Evolutionary conservation across 2,888 invertebrate species (phyloP).

Genomic region (Monoplex corrugatus): DNA sequence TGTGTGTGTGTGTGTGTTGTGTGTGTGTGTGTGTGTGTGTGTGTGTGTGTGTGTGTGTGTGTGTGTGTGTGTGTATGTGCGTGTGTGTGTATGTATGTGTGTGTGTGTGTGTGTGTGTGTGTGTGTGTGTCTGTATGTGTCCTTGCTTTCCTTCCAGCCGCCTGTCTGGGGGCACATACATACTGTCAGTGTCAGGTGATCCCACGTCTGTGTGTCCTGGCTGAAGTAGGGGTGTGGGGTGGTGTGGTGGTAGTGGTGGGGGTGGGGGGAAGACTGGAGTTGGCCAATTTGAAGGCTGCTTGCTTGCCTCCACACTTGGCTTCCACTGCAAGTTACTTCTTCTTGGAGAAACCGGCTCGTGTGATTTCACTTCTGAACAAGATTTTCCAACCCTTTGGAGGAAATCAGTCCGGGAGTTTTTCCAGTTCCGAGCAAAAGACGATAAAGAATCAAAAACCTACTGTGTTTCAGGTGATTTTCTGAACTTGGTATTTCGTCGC

Average conservation of each 20-base stretch:
- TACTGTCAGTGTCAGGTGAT: background rate
- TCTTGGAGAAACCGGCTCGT: background rate
- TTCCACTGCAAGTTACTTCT: background rate
- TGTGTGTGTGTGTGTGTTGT: background rate
- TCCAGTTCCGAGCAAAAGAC: too few species aligned
- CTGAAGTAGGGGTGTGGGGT: too few species aligned
- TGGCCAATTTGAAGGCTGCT: background rate
- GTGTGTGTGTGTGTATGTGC: background rate
- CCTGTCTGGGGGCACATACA: background rate
- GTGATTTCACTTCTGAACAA: background rate
- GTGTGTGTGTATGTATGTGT: background rate
- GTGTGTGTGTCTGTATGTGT: background rate
- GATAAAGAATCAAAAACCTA: too few species aligned
- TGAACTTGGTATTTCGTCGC: too few species aligned
- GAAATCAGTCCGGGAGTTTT: background rate
- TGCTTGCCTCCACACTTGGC: background rate
- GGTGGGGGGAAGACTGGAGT: background rate
- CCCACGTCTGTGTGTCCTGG: background rate
- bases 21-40: background rate
- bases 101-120: background rate
- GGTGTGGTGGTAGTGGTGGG: background rate
- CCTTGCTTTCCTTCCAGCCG: background rate
- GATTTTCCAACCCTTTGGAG: background rate
- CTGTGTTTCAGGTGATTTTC: too few species aligned
- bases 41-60: background rate